Percentiles rank a stretch among this genome's conserved stretches.
Evolutionary conservation across 2,113 vertebrate genomes (phyloP).

Genomic region (Engraulis encrasicolus): DNA sequence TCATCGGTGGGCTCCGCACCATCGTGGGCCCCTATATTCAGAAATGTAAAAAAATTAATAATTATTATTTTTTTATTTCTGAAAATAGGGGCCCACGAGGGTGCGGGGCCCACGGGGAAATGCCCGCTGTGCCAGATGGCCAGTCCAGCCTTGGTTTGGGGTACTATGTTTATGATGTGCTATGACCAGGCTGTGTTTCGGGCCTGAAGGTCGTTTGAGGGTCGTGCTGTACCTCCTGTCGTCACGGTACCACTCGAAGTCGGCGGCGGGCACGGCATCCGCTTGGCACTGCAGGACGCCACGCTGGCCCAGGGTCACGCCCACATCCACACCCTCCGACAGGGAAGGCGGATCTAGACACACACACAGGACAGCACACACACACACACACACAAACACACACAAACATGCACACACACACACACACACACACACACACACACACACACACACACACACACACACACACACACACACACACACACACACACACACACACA

Average conservation of each 20-base stretch:
- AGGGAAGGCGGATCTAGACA: conserved; percentile 87
- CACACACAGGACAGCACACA: not conserved
- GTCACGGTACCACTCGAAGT: conserved; percentile 97
- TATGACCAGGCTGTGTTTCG: no score
- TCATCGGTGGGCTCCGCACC: no score
- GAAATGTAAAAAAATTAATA: no score
- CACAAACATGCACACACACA: not conserved
- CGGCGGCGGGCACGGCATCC: conserved; percentile 86
- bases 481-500: no score
- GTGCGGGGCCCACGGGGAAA: no score
- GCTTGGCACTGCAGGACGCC: conserved; percentile 91
- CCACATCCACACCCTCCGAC: conserved; percentile 87
- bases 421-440: not conserved
- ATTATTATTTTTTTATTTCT: no score
- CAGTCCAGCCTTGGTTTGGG: no score
- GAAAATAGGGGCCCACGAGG: no score
- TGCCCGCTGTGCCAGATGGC: no score
- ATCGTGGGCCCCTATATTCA: no score
- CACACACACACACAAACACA: not conserved
- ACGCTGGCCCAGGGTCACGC: conserved; percentile 87
- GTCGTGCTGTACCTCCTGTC: conserved; percentile 88
- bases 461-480: not conserved
- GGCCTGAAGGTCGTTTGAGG: not conserved
- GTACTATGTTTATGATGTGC: no score
- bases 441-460: not conserved